A percentile compares a stretch with the other conserved stretches of the same genome.
These are phyloP conservation scores for Brachionus rotundiformis DNA, from an alignment of 1,140 invertebrate species.

Conservation along the genomic window DNA sequence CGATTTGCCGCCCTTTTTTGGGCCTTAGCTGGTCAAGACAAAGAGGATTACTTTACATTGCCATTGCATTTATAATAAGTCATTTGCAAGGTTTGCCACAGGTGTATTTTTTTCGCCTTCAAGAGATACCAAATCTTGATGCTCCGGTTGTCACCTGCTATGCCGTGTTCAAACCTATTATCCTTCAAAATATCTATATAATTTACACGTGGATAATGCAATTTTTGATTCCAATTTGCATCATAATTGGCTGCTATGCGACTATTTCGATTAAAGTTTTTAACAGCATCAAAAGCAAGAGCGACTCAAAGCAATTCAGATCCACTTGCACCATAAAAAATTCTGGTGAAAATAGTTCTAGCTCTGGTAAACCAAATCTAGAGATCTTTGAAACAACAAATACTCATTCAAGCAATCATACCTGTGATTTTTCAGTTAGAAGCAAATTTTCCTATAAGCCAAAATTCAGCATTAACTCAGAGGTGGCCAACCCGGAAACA, in stretches of 20 bases:
- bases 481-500: background rate
- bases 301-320: background rate
- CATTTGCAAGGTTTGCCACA: slow-evolving; percentile 51
- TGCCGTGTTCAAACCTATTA: background rate
- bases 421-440: background rate
- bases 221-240: slow-evolving; percentile 28
- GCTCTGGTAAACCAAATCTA: background rate
- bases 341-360: background rate
- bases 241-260: slow-evolving; percentile 38
- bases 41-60: slow-evolving; percentile 29
- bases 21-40: slow-evolving; percentile 24
- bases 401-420: background rate
- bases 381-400: background rate
- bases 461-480: background rate
- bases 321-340: background rate
- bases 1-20: slow-evolving; percentile 84
- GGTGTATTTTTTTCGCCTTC: slow-evolving; percentile 5
- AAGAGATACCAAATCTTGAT: slow-evolving; percentile 8
- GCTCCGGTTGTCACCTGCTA: background rate
- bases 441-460: background rate
- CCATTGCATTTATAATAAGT: slow-evolving; percentile 9
- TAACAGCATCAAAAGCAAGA: slow-evolving; percentile 22
- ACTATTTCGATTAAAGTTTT: slow-evolving; percentile 26
- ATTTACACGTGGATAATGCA: slow-evolving; percentile 50
- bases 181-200: slow-evolving; percentile 18